Conservation (phyloP, 2,797 vertebrate species). For the Australoheros facetus region DNA sequence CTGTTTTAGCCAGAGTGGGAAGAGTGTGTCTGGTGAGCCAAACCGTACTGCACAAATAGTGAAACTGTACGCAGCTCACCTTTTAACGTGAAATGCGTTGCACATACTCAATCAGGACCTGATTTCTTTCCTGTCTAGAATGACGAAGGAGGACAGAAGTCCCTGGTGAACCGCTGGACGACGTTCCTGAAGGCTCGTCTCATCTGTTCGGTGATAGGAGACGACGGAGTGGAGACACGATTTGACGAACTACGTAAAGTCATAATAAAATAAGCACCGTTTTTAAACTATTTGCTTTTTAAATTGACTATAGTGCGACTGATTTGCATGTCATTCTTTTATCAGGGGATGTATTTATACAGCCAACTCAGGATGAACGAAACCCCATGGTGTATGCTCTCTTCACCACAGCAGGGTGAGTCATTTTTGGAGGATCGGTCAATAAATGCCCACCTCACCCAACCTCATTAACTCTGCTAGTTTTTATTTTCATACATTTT, state of each 20-base stretch:
- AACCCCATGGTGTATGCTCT: conserved; percentile 86
- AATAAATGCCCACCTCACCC: conserved; percentile 2
- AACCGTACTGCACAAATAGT: neutral
- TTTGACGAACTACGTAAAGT: conserved; percentile 88
- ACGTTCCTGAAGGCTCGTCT: conserved; percentile 94
- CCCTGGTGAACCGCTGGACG: conserved; percentile 93
- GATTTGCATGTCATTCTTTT: conserved; percentile 41
- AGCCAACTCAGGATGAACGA: conserved; percentile 84
- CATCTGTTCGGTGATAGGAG: conserved; percentile 88
- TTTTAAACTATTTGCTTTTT: conserved; percentile 14
- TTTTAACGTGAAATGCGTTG: conserved; percentile 2
- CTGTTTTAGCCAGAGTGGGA: conserved; percentile 82
- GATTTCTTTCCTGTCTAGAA: conserved; percentile 77
- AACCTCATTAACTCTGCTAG: neutral
- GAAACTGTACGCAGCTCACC: neutral
- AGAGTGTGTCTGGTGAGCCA: conserved; percentile 85
- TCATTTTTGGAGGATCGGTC: neutral
- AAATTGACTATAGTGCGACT: conserved; percentile 31
- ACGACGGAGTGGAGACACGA: conserved; percentile 86
- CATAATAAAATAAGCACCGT: neutral
- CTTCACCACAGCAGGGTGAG: conserved; percentile 88
- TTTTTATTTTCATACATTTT: conserved; percentile 14
- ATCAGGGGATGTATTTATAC: conserved; percentile 84
- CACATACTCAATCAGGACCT: conserved; percentile 17
- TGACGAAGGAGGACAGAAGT: conserved; percentile 92